These are phyloP conservation scores for Syrista parreyssii DNA, from an alignment of 2,888 invertebrate genomes.

Conservation along the genomic window DNA sequence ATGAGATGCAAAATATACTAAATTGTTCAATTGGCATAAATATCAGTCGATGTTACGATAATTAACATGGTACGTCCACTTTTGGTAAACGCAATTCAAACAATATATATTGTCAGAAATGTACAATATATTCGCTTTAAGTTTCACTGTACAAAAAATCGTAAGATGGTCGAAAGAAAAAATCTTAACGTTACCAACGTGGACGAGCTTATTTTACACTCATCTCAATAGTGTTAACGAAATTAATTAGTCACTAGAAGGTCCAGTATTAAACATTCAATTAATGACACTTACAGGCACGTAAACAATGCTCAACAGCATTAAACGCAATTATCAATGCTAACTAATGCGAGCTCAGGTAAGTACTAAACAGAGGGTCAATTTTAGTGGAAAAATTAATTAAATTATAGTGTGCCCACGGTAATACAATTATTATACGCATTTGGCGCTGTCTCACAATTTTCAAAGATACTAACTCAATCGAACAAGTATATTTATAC, in stretches of 20 bases:
- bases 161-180: neutral
- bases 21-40: neutral
- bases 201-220: neutral
- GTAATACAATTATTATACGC: neutral
- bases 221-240: neutral
- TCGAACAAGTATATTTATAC: neutral
- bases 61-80: neutral
- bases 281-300: neutral
- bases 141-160: neutral
- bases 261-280: neutral
- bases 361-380: neutral
- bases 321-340: neutral
- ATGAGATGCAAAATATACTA: neutral
- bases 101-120: neutral
- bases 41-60: neutral
- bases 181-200: neutral
- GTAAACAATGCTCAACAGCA: neutral
- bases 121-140: neutral
- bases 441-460: neutral
- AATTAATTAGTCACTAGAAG: neutral
- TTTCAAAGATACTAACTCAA: neutral
- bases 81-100: neutral
- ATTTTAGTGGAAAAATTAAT: neutral
- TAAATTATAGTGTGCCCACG: neutral
- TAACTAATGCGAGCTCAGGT: neutral